phyloP scores from a whole-genome alignment of 2,888 invertebrate species.

The Vanessa cardui region DNA sequence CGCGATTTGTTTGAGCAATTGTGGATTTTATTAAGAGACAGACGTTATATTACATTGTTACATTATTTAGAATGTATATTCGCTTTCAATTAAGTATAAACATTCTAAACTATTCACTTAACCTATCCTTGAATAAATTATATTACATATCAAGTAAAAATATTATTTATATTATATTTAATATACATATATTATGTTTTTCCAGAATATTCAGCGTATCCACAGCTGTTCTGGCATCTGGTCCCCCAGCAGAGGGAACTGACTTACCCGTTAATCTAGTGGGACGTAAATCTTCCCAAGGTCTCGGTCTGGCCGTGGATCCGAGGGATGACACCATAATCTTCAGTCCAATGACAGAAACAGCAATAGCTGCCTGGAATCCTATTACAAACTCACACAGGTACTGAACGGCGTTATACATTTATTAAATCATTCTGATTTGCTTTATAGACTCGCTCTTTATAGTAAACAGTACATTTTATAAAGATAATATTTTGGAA shows the following conservation, averaged over 20 bases:
- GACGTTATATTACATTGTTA: too few relatives aligned
- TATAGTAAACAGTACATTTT: too few relatives aligned
- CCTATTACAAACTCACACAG: constrained; percentile 88
- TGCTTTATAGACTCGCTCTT: neutral
- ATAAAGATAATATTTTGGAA: too few relatives aligned
- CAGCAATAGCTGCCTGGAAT: constrained; percentile 91
- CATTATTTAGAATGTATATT: too few relatives aligned
- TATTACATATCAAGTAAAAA: neutral
- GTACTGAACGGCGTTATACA: constrained; percentile 61
- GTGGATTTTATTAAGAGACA: too few relatives aligned
- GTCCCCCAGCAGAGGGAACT: constrained; percentile 87
- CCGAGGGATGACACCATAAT: constrained; percentile 88
- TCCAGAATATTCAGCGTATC: constrained; percentile 89
- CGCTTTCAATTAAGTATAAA: too few relatives aligned
- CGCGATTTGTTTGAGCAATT: too few relatives aligned
- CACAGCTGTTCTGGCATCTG: constrained; percentile 87
- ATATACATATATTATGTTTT: too few relatives aligned
- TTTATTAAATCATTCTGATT: neutral
- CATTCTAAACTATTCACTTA: too few relatives aligned
- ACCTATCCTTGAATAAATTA: too few relatives aligned
- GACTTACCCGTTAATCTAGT: constrained; percentile 89
- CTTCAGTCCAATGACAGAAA: constrained; percentile 91
- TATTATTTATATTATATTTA: neutral
- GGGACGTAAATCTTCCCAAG: constrained; percentile 93
- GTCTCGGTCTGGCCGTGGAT: constrained; percentile 88